phyloP scores from a whole-genome alignment of 2,888 invertebrate genomes.

The Megastigmus dorsalis region DNA sequence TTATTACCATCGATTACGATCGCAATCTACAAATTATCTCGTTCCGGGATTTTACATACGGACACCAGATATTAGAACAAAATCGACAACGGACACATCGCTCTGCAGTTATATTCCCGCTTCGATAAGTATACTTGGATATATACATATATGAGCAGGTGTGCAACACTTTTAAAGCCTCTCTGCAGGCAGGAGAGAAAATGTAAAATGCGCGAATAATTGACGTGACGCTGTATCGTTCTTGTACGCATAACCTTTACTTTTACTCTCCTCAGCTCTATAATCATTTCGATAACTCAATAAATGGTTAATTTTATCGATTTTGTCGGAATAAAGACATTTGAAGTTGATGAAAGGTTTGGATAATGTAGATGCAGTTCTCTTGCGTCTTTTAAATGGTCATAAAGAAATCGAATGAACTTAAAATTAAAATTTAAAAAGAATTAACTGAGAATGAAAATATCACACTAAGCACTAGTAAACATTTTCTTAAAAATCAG shows the following conservation, averaged over 20 bases:
- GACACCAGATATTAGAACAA: constrained; percentile 52
- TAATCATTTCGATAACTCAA: constrained; percentile 45
- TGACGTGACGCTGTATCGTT: constrained; percentile 5
- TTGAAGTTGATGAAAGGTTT: background rate
- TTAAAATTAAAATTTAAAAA: background rate
- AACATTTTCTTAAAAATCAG: no score
- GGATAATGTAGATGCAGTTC: no score
- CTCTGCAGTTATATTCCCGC: background rate
- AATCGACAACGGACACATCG: constrained; percentile 37
- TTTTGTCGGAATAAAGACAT: background rate
- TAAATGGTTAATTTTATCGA: constrained; percentile 4
- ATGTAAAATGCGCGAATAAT: constrained; percentile 28
- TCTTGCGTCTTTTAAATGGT: no score
- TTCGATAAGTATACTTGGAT: constrained; percentile 28
- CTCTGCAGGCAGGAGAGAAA: background rate
- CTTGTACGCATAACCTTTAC: background rate
- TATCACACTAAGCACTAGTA: background rate
- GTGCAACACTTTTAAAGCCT: constrained; percentile 28
- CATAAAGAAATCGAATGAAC: no score
- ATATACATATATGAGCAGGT: constrained; percentile 42
- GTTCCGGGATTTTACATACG: constrained; percentile 54
- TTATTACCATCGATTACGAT: constrained; percentile 52
- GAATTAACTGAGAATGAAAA: background rate
- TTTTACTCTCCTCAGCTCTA: constrained; percentile 1
- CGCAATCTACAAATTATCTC: constrained; percentile 50